phyloP scores from a whole-genome alignment of 1,140 invertebrate species.

The Camponotus pennsylvanicus region DNA sequence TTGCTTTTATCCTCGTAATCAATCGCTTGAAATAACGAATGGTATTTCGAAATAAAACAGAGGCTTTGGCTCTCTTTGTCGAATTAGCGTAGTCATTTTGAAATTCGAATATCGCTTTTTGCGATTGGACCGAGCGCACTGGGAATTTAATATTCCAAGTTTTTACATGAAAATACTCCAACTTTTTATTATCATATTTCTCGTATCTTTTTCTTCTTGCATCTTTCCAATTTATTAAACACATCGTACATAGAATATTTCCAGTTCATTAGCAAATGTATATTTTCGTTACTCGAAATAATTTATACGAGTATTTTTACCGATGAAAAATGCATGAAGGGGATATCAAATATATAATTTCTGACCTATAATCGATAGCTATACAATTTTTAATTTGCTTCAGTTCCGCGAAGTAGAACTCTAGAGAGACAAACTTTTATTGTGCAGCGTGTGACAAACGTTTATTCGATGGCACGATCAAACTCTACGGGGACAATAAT shows the following conservation, averaged over 20 bases:
- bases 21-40: slow-evolving; percentile 10
- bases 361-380: slow-evolving; percentile 52
- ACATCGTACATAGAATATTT: not conserved
- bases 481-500: slow-evolving; percentile 56
- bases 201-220: not conserved
- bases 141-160: slow-evolving; percentile 72
- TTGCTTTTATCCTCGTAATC: not conserved
- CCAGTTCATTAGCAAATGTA: not conserved
- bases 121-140: slow-evolving; percentile 73
- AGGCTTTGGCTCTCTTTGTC: slow-evolving; percentile 7
- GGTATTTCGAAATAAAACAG: not conserved
- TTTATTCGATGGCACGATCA: slow-evolving; percentile 56
- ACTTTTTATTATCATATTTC: slow-evolving; percentile 1
- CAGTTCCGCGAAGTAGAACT: slow-evolving; percentile 34
- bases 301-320: not conserved
- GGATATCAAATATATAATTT: not conserved
- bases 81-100: slow-evolving; percentile 30
- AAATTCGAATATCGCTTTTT: slow-evolving; percentile 80
- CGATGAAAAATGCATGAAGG: not conserved
- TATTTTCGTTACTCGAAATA: not conserved
- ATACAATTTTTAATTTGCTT: slow-evolving; percentile 50
- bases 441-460: slow-evolving; percentile 52
- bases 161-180: slow-evolving; percentile 12
- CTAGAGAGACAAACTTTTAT: slow-evolving; percentile 58
- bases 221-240: slow-evolving; percentile 5